Evolutionary conservation across 2,113 vertebrate genomes (phyloP).

Genomic region (Pachyramphus minor): DNA sequence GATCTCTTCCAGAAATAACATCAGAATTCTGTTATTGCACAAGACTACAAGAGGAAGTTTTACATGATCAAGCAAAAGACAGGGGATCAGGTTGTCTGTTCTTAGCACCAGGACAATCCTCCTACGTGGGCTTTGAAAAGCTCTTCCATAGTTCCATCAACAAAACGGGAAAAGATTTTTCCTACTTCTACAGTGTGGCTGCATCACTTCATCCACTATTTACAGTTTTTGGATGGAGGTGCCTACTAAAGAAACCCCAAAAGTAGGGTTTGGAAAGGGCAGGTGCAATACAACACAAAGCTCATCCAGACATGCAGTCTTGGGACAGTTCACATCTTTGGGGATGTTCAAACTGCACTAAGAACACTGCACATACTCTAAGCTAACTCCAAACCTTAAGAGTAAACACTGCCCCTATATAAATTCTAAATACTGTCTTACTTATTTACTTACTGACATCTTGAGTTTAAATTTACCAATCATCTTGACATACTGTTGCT

Average conservation of each 20-base stretch:
- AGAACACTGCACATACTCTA: neutral
- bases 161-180: neutral
- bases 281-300: neutral
- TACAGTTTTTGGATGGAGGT: neutral
- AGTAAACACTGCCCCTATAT: neutral
- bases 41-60: neutral
- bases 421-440: neutral
- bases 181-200: neutral
- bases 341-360: neutral
- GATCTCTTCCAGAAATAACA: neutral
- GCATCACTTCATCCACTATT: neutral
- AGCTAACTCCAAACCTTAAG: neutral
- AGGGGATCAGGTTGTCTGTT: neutral
- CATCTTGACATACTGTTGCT: neutral
- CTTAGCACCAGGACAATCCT: neutral
- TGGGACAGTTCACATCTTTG: neutral
- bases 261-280: neutral
- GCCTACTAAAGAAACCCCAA: neutral
- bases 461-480: neutral
- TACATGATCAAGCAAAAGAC: neutral
- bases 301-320: neutral
- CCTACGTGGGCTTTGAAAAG: neutral
- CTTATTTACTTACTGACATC: neutral
- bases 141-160: neutral
- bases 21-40: neutral